Conservation (phyloP, 2,797 vertebrate species). For the Periparus ater region DNA sequence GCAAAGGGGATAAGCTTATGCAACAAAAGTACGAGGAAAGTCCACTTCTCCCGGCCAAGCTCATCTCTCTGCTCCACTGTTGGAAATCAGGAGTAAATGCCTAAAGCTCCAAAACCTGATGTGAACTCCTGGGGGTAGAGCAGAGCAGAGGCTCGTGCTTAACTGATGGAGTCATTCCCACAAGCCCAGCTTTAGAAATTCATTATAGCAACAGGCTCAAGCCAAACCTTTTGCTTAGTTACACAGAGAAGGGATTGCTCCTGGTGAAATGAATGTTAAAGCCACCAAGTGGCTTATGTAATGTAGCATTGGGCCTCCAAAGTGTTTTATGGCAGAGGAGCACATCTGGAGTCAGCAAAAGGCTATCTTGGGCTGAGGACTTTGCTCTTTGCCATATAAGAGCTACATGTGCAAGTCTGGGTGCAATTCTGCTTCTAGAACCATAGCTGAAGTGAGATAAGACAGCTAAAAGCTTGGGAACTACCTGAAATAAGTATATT, state of each 20-base stretch:
- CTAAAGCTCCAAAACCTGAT: background rate
- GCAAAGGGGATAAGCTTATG: background rate
- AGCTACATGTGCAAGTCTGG: background rate
- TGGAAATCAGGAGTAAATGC: background rate
- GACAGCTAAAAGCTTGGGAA: background rate
- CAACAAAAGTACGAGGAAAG: background rate
- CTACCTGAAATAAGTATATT: background rate
- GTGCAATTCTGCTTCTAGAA: background rate
- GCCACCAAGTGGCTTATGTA: background rate
- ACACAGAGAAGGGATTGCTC: background rate
- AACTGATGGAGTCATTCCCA: background rate
- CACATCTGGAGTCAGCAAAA: conserved; percentile 5
- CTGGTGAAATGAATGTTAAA: background rate
- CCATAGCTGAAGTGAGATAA: background rate
- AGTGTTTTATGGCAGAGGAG: background rate
- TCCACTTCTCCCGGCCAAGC: background rate
- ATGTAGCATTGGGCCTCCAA: background rate
- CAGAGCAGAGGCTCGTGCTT: background rate
- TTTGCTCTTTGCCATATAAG: background rate
- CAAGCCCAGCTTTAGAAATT: background rate
- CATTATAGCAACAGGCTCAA: background rate
- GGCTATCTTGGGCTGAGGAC: background rate
- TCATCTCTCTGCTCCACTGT: background rate
- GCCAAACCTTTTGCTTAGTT: conserved; percentile 24
- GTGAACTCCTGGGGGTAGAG: background rate